phyloP scores from a whole-genome alignment of 92 coral and sea anemone species.

The Porites lobata region DNA sequence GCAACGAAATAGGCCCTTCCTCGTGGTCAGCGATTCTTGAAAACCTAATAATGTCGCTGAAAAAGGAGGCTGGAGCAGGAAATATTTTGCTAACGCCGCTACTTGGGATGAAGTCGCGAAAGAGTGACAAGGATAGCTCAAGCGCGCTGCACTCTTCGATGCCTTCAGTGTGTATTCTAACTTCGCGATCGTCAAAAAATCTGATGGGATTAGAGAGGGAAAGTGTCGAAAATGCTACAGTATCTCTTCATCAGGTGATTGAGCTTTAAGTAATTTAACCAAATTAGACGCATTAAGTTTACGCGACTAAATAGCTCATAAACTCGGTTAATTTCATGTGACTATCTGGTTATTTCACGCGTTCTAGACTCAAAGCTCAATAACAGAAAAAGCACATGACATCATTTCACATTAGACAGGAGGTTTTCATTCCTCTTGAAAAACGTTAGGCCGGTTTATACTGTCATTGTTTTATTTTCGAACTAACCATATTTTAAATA shows the following conservation, averaged over 20 bases:
- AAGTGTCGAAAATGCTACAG: conserved; percentile 80
- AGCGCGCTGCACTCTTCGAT: conserved; percentile 52
- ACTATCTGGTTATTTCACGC: too few species aligned
- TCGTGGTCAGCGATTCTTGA: background rate
- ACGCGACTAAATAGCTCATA: too few species aligned
- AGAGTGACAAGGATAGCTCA: conserved; percentile 38
- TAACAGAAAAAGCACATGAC: too few species aligned
- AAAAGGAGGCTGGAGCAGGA: background rate
- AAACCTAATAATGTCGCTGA: conserved; percentile 12
- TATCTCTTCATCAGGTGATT: conserved; percentile 85
- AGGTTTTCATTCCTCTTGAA: too few species aligned
- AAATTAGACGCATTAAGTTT: too few species aligned
- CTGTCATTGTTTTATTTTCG: too few species aligned
- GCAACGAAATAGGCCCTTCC: background rate
- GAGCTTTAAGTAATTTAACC: too few species aligned
- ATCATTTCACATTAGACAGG: too few species aligned
- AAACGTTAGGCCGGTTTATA: too few species aligned
- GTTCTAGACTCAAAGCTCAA: too few species aligned
- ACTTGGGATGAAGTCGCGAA: conserved; percentile 32
- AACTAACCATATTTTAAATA: too few species aligned
- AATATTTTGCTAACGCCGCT: conserved; percentile 40
- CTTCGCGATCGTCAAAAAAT: conserved; percentile 70
- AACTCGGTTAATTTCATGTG: too few species aligned
- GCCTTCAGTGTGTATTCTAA: conserved; percentile 72
- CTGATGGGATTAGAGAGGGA: conserved; percentile 75